These are phyloP conservation scores for Nasonia giraulti DNA, from an alignment of 1,140 invertebrate genomes.

Conservation along the genomic window DNA sequence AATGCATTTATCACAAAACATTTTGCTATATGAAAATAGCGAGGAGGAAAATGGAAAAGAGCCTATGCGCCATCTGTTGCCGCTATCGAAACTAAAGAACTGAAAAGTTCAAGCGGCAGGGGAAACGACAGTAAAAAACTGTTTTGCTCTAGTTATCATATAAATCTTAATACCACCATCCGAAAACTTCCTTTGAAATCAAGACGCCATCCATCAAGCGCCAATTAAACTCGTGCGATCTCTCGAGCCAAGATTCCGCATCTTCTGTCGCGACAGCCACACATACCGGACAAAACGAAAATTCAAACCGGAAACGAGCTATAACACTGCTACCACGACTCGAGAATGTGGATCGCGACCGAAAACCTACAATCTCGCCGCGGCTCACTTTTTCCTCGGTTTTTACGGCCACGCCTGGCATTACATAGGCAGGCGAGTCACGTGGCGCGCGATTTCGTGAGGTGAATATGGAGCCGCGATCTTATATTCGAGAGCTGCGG, in stretches of 20 bases:
- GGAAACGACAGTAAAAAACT: too few species aligned
- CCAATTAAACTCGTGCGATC: not conserved
- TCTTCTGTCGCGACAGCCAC: too few species aligned
- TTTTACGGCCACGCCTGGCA: not conserved
- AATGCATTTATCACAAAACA: too few species aligned
- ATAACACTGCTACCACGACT: not conserved
- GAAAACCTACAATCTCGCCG: not conserved
- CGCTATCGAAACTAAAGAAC: too few species aligned
- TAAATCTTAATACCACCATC: too few species aligned
- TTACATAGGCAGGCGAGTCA: not conserved
- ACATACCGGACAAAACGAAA: not conserved
- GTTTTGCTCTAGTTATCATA: too few species aligned
- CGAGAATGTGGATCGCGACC: not conserved
- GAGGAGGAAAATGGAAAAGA: too few species aligned
- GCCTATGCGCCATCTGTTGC: too few species aligned
- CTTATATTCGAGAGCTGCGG: not conserved
- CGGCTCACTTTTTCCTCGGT: not conserved
- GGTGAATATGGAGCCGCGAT: not conserved
- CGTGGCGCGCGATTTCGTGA: constrained; percentile 9
- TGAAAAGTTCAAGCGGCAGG: too few species aligned
- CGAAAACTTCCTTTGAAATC: too few species aligned
- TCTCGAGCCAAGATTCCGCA: not conserved
- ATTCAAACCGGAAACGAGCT: not conserved
- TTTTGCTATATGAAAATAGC: too few species aligned
- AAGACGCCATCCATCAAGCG: not conserved